Conservation (phyloP, 2,888 invertebrate species). For the Phlogophora meticulosa region DNA sequence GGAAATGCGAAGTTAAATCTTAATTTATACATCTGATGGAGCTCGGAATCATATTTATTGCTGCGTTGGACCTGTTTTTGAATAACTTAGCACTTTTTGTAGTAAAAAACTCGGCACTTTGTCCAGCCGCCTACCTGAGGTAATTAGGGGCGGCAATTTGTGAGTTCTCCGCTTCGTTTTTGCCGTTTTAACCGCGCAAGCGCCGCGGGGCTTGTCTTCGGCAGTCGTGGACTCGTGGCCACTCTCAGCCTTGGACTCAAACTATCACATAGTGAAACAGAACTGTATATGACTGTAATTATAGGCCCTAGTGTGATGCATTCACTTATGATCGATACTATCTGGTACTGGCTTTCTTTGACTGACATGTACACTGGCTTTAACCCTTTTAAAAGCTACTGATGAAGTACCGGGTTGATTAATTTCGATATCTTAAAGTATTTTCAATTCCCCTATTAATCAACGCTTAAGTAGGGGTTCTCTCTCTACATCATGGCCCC, state of each 20-base stretch:
- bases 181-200: conserved; percentile 69
- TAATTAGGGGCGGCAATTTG: conserved; percentile 85
- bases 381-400: background rate
- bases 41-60: conserved; percentile 72
- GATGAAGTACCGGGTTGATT: background rate
- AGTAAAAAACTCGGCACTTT: conserved; percentile 71
- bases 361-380: background rate
- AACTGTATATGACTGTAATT: conserved; percentile 62
- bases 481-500: background rate
- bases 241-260: conserved; percentile 64
- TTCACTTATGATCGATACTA: conserved; percentile 57
- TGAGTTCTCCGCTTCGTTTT: conserved; percentile 73
- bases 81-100: conserved; percentile 83
- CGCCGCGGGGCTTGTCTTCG: conserved; percentile 67
- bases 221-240: conserved; percentile 24
- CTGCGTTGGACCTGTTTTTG: conserved; percentile 71
- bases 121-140: conserved; percentile 82
- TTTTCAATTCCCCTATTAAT: too few species aligned
- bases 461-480: background rate
- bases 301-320: conserved; percentile 42
- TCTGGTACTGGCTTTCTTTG: conserved; percentile 3
- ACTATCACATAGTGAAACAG: conserved; percentile 61
- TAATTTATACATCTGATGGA: conserved; percentile 66
- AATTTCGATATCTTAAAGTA: background rate
- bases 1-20: conserved; percentile 55